Evolutionary conservation across 1,140 invertebrate genomes (phyloP).

Genomic region (Leptestheria dahalacensis): DNA sequence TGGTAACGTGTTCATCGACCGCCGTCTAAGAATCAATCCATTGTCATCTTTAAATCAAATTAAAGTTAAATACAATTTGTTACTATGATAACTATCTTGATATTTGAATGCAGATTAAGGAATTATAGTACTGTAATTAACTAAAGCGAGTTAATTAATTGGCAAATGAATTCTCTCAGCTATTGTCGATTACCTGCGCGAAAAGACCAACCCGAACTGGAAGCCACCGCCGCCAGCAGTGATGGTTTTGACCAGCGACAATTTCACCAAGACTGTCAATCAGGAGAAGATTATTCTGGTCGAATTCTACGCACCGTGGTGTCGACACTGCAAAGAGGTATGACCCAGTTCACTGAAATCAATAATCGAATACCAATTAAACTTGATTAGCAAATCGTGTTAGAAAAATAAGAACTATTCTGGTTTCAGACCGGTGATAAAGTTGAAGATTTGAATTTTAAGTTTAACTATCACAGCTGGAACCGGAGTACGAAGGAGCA

Average conservation of each 20-base stretch:
- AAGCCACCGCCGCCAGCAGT: conserved; percentile 39
- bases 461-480: conserved; percentile 22
- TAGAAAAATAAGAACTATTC: conserved; percentile 7
- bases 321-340: conserved; percentile 27
- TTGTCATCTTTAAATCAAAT: no score
- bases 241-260: conserved; percentile 36
- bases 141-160: no score
- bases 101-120: no score
- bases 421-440: background rate
- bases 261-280: conserved; percentile 36
- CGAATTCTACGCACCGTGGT: conserved; percentile 47
- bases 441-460: no score
- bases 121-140: no score
- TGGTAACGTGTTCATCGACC: no score
- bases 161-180: conserved; percentile 24
- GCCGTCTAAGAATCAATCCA: no score
- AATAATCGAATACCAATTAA: conserved; percentile 7
- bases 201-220: conserved; percentile 33
- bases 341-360: conserved; percentile 9
- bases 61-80: no score
- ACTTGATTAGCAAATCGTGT: background rate
- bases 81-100: no score
- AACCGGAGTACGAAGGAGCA: conserved; percentile 36
- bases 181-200: conserved; percentile 36
- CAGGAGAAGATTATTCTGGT: conserved; percentile 37